These are phyloP conservation scores for Peromyscus nudipes DNA, from an alignment of 2,797 vertebrate species.

Conservation along the genomic window DNA sequence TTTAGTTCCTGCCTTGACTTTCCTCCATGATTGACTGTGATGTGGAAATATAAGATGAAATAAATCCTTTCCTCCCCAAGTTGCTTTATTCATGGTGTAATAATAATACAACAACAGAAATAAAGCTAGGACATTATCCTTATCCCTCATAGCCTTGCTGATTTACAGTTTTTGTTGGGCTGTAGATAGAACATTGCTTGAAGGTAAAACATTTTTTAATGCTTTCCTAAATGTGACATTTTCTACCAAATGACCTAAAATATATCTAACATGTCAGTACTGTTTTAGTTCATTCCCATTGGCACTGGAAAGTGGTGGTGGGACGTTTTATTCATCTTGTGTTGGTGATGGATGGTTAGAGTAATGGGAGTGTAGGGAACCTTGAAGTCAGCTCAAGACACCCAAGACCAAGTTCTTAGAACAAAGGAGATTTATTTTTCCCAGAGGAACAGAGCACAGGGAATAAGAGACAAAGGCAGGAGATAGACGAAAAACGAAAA, in stretches of 20 bases:
- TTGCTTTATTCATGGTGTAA: neutral
- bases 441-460: neutral
- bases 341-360: neutral
- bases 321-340: neutral
- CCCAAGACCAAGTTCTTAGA: neutral
- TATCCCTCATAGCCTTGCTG: conserved; percentile 73
- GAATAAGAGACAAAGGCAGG: neutral
- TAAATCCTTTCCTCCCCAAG: neutral
- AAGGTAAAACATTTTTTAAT: neutral
- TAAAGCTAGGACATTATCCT: neutral
- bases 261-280: neutral
- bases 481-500: neutral
- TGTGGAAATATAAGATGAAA: neutral
- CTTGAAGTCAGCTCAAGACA: neutral
- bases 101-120: neutral
- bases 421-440: neutral
- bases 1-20: neutral
- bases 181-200: conserved; percentile 1
- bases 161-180: conserved; percentile 67
- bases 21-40: neutral
- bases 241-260: conserved; percentile 36
- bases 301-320: neutral
- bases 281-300: neutral
- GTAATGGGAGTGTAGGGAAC: neutral
- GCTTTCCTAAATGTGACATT: conserved; percentile 23